A percentile compares a stretch with the other conserved stretches of the same genome.
phyloP scores from a whole-genome alignment of 2,797 vertebrate species.

The Orientallactaga sibirica region DNA sequence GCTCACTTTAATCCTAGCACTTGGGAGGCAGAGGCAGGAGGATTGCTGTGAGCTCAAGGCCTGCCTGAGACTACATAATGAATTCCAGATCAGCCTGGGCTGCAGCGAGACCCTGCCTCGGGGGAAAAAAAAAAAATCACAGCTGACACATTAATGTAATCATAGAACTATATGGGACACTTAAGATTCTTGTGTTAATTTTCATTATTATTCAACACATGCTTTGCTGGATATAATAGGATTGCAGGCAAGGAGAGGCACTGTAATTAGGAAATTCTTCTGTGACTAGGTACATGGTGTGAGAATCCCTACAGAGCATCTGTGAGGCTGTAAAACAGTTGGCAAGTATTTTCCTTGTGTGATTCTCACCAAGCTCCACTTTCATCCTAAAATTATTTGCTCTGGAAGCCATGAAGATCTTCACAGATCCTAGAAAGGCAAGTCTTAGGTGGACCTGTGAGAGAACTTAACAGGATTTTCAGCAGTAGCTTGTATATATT shows the following conservation, averaged over 20 bases:
- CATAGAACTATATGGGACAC: not conserved
- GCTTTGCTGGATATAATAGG: not conserved
- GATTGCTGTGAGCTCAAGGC: too few relatives aligned
- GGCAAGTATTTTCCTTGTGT: not conserved
- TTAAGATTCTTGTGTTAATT: slow-evolving; percentile 20
- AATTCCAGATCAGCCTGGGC: too few relatives aligned
- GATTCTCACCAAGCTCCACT: slow-evolving; percentile 1
- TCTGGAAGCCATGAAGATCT: slow-evolving; percentile 2
- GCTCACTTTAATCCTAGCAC: too few relatives aligned
- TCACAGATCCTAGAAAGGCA: not conserved
- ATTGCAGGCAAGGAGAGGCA: not conserved
- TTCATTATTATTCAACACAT: not conserved
- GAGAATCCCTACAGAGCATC: not conserved
- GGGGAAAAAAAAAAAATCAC: not conserved
- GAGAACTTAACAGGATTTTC: not conserved
- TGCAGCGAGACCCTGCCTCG: too few relatives aligned
- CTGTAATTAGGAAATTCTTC: not conserved
- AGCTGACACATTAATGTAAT: not conserved
- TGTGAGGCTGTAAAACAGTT: not conserved
- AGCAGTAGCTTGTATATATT: slow-evolving; percentile 3
- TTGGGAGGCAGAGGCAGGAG: too few relatives aligned
- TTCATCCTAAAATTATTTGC: slow-evolving; percentile 34
- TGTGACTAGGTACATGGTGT: not conserved
- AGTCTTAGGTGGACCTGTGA: not conserved
- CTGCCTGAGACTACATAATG: too few relatives aligned